A percentile compares a stretch with the other conserved stretches of the same genome.
These are phyloP conservation scores for Cuniculus paca DNA, from an alignment of 2,797 vertebrate species.

Conservation along the genomic window DNA sequence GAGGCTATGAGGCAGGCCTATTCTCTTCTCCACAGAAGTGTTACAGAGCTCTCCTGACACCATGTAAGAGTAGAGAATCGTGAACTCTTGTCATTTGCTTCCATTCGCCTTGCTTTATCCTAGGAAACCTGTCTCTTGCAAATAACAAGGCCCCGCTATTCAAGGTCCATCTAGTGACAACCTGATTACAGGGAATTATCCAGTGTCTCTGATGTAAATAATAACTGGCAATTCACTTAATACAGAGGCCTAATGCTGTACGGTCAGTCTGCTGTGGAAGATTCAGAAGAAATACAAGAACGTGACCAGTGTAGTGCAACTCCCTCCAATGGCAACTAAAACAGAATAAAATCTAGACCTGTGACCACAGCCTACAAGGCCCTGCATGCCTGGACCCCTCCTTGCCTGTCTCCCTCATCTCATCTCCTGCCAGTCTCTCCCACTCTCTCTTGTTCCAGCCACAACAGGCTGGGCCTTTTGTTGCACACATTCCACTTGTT, in stretches of 20 bases:
- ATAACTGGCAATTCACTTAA: background rate
- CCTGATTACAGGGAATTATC: background rate
- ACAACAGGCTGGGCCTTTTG: background rate
- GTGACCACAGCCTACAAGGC: background rate
- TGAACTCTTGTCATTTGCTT: background rate
- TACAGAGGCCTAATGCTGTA: background rate
- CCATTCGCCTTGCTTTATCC: background rate
- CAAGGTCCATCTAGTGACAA: background rate
- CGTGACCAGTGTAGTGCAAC: background rate
- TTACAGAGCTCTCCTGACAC: slow-evolving; percentile 18
- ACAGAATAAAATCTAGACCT: background rate
- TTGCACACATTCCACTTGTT: background rate
- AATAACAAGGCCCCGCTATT: background rate
- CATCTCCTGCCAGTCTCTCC: background rate
- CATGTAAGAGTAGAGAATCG: background rate
- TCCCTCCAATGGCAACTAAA: background rate
- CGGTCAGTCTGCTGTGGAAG: background rate
- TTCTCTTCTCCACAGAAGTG: background rate
- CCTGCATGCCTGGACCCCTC: background rate
- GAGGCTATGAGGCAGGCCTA: background rate
- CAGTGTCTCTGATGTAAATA: background rate
- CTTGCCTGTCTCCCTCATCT: background rate
- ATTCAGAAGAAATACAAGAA: slow-evolving; percentile 5
- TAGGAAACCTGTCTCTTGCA: background rate
- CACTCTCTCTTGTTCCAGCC: background rate